Evolutionary conservation across 2,113 vertebrate species (phyloP), one percentile per base, ranked within the genome.

Genomic region (Aspiorhynchus laticeps): DNA sequence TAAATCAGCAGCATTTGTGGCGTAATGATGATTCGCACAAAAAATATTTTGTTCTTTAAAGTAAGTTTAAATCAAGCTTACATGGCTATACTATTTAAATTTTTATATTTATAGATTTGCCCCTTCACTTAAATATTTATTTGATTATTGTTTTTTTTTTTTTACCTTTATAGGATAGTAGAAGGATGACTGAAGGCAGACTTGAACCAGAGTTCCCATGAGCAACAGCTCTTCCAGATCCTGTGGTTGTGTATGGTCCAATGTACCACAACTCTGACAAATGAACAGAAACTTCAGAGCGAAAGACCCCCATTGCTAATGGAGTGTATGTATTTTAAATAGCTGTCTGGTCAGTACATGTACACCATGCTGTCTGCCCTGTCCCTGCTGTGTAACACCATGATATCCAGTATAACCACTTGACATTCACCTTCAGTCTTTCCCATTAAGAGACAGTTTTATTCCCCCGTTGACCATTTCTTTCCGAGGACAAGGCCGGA

Each of bases 401-500:
- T 69, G 56, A 69, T 31, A 69, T n/a, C 46, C 63, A 71, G 43
- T 78, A 71, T 46, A 80, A 51, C 46, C 36, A 69, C 43, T 85
- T 86, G 85, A 43, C 81, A n/a, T 56, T 85, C 65, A 69, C 26
- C 56, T 85, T 80, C 33, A 24, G 31, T 46, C 26, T 14, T 84
- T 67, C 19, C 10, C 26, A 2, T 84, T 67, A 59, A 4, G 21
- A 87, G 14, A 74, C n/a, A 17, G 36, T 76, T 63, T 84, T 74
- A 48, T 86, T 73, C 74, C 74, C 14, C 59, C 2, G 2, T 59
- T 51, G 41, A 76, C 51, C n/a, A 17, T 80, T 80, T 79, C 82
- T 81, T 88, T 91, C 80, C 82, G 46, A 83, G 78, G 53, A 71
- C 81, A 76, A 38, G 79, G 87, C 51, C 24, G 71, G 69, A 83